Conservation (phyloP, 1,140 invertebrate species). For the Drosophila kohkoa region DNA sequence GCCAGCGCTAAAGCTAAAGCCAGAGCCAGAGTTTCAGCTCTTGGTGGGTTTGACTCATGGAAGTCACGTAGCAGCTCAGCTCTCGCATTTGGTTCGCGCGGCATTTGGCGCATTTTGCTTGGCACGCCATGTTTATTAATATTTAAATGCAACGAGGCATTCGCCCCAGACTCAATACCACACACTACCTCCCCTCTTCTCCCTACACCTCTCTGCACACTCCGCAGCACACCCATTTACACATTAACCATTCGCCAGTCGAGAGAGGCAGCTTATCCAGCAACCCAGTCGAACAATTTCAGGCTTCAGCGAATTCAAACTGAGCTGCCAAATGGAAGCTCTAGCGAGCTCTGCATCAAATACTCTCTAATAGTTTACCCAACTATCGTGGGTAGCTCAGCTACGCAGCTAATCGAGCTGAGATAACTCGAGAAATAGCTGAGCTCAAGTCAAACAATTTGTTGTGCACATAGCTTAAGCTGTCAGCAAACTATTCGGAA, state of each 20-base stretch:
- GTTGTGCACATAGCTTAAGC: background rate
- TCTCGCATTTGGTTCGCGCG: conserved; percentile 56
- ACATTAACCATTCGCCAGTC: conserved; percentile 5
- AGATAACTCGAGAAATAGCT: background rate
- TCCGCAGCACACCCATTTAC: conserved; percentile 9
- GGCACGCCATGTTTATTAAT: conserved; percentile 83
- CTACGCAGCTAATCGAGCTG: background rate
- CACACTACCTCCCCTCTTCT: background rate
- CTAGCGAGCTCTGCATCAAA: background rate
- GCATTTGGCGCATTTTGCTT: conserved; percentile 73
- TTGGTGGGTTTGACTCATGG: conserved; percentile 68
- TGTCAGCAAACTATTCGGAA: background rate
- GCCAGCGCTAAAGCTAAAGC: conserved; percentile 5
- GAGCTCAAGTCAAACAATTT: background rate
- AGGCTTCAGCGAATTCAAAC: conserved; percentile 66
- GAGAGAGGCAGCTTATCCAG: conserved; percentile 15
- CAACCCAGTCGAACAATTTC: conserved; percentile 67
- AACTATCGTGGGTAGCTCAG: background rate
- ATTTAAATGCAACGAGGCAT: conserved; percentile 82
- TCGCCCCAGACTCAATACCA: conserved; percentile 47
- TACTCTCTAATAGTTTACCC: background rate
- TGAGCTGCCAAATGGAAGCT: conserved; percentile 28
- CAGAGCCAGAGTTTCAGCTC: conserved; percentile 36
- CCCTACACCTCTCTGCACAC: background rate
- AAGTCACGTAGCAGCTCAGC: conserved; percentile 67